phyloP scores from a whole-genome alignment of 1,140 invertebrate species.

The Pseudomyrmex gracilis region DNA sequence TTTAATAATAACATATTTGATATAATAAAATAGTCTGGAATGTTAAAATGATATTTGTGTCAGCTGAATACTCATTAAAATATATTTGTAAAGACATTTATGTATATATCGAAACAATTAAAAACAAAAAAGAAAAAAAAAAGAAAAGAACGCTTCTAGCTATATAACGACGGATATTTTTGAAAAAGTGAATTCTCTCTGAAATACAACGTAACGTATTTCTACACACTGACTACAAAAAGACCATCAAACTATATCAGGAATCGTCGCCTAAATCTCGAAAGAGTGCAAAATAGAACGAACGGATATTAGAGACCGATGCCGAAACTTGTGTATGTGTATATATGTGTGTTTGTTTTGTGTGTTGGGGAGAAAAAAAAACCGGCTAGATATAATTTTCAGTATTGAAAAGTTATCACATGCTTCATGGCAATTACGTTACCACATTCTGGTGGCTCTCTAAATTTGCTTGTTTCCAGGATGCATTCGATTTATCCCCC shows the following conservation, averaged over 20 bases:
- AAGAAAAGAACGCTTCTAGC: constrained; percentile 24
- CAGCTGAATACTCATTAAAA: constrained; percentile 50
- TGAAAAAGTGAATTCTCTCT: constrained; percentile 33
- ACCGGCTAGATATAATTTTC: constrained; percentile 66
- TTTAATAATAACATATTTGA: constrained; percentile 6
- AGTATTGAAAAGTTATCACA: constrained; percentile 78
- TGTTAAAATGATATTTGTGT: constrained; percentile 72
- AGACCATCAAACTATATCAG: constrained; percentile 79
- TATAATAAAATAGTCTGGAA: constrained; percentile 53
- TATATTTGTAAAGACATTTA: constrained; percentile 46
- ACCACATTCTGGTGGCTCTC: constrained; percentile 84
- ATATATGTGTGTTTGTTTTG: too few species aligned
- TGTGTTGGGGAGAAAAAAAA: background rate
- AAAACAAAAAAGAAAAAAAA: background rate
- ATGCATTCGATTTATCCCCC: constrained; percentile 59
- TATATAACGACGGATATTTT: background rate
- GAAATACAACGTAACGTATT: constrained; percentile 64
- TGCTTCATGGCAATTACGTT: constrained; percentile 84
- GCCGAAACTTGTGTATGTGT: constrained; percentile 24
- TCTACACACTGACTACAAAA: constrained; percentile 81
- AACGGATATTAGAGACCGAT: constrained; percentile 66
- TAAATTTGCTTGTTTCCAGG: constrained; percentile 79
- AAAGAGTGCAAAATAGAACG: constrained; percentile 68
- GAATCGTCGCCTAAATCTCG: constrained; percentile 74
- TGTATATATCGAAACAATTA: background rate